Percentiles rank a stretch among this genome's conserved stretches.
Conservation (phyloP, 2,888 invertebrate species). For the Adelognathus sp. region DNA sequence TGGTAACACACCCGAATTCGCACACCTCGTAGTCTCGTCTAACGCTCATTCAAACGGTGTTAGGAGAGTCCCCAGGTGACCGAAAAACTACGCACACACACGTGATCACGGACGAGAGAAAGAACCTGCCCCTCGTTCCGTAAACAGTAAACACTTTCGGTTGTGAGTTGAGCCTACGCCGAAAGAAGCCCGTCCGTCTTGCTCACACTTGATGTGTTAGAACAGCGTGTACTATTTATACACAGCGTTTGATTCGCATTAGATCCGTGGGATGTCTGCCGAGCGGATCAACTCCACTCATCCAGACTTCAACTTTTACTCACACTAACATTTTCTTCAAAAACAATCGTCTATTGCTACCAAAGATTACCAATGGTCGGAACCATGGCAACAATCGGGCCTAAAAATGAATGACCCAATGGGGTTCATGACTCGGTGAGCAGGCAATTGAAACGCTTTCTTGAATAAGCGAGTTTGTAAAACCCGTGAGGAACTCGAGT, state of each 20-base stretch:
- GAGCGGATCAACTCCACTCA: slow-evolving; percentile 34
- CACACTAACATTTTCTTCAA: not conserved
- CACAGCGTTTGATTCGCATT: slow-evolving; percentile 72
- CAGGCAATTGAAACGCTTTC: not conserved
- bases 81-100: no score
- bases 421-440: not conserved
- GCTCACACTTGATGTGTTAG: slow-evolving; percentile 14
- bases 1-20: not conserved
- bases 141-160: slow-evolving; percentile 74
- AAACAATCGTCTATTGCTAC: not conserved
- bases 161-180: slow-evolving; percentile 57
- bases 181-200: slow-evolving; percentile 34
- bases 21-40: slow-evolving; percentile 9
- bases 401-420: not conserved
- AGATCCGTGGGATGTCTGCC: slow-evolving; percentile 52
- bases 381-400: not conserved
- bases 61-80: slow-evolving; percentile 35
- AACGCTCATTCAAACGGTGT: slow-evolving; percentile 50
- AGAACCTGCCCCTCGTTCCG: slow-evolving; percentile 32
- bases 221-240: slow-evolving; percentile 55
- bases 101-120: not conserved
- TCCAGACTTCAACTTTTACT: slow-evolving; percentile 29
- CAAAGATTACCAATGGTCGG: not conserved
- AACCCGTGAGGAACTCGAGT: slow-evolving; percentile 64
- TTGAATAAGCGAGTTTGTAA: slow-evolving; percentile 32